These are phyloP conservation scores for Parasteatoda lunata DNA, from an alignment of 2,888 invertebrate species.

Conservation along the genomic window DNA sequence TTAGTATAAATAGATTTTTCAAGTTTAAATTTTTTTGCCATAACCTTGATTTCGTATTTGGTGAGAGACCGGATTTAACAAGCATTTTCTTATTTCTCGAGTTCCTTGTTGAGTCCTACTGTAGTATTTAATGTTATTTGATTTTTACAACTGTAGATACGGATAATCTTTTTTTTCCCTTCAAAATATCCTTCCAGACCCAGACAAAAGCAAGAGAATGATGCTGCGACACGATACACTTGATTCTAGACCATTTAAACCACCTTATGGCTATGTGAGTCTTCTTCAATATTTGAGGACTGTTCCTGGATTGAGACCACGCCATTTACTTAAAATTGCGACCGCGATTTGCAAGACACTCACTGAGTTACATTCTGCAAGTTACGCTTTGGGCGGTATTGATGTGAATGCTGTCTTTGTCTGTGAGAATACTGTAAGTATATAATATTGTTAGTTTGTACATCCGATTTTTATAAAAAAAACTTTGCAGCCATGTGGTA, in stretches of 20 bases:
- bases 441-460: too few species aligned
- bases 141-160: too few species aligned
- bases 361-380: constrained; percentile 70
- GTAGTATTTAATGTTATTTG: too few species aligned
- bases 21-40: too few species aligned
- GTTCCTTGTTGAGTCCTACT: too few species aligned
- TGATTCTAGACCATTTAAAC: constrained; percentile 68
- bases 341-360: constrained; percentile 70
- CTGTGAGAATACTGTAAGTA: constrained; percentile 54
- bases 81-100: too few species aligned
- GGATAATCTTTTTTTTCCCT: too few species aligned
- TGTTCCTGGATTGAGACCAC: constrained; percentile 68
- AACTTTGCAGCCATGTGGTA: too few species aligned
- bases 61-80: too few species aligned
- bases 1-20: too few species aligned
- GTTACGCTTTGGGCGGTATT: constrained; percentile 71
- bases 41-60: too few species aligned
- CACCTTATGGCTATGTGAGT: constrained; percentile 71
- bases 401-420: constrained; percentile 71
- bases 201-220: constrained; percentile 51
- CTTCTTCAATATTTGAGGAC: constrained; percentile 70
- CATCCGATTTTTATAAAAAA: too few species aligned
- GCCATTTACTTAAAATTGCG: constrained; percentile 70
- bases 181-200: constrained; percentile 22
- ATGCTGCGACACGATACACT: constrained; percentile 42